Evolutionary conservation across 1,140 invertebrate genomes (phyloP), one percentile per base, ranked within the genome.

Genomic region (Trichonephila clavata): DNA sequence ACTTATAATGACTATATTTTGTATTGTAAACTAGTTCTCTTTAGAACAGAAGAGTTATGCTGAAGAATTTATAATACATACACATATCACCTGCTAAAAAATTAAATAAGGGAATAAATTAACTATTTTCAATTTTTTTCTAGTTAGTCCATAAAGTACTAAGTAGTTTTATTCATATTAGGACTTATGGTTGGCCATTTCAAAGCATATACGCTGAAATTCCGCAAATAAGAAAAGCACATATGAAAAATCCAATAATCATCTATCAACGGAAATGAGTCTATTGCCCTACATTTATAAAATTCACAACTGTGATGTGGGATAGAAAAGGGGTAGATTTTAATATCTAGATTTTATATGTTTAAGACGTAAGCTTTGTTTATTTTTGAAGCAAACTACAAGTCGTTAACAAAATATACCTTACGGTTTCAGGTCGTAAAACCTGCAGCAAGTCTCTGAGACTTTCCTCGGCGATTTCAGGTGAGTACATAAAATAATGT

Each of bases 391-490:
- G 71, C 16, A 77, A 77, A 18, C 13, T 77, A 32, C 71, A 83
- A 83, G 10, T 16, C 81, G 10, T 83, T 83, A 83, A 83, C 77
- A 50, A 83, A 83, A 13, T 57, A 13, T 57, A n/a, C 50, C 50
- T 83, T 83, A 59, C 81, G 50, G 50, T 83, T 83, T 57, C 81
- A 83, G 81, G 81, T 83, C 39, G 43, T 83, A 83, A 83, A 83
- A 14, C 21, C 14, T 13, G 20, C 81, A 83, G 81, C 50, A 83
- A 59, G 81, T 57, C 50, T 13, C 21, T n/a, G 20, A 83, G 39
- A 57, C 50, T 50, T 50, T n/a, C 81, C 39, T 83, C 14, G 21
- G 50, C 81, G 18, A 43, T 83, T n/a, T 83, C 43, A 83, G 43
- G 81, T 83, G 50, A 83, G 81, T 50, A 77, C 5, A n/a, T 14